phyloP scores from a whole-genome alignment of 30 jellyfish, hydroid and myxozoan genomes.

The Cassiopea xamachana region DNA sequence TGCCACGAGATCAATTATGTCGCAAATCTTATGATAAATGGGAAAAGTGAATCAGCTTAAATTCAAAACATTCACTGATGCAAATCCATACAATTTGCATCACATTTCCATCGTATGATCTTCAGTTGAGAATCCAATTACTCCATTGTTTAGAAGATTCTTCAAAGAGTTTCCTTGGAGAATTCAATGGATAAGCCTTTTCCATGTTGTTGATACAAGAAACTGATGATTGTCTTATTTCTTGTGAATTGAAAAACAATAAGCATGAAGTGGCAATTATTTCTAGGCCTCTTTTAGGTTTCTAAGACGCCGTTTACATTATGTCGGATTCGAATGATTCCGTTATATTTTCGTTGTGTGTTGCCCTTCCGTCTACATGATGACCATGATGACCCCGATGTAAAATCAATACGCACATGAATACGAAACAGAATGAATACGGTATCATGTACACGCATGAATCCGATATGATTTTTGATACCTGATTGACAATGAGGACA shows the following conservation, averaged over 20 bases:
- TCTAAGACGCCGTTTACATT: too few species aligned
- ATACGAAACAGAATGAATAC: too few species aligned
- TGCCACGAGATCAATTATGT: conserved; percentile 11
- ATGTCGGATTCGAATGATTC: too few species aligned
- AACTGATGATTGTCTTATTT: neutral
- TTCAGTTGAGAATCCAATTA: neutral
- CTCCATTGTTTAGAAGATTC: neutral
- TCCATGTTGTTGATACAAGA: neutral
- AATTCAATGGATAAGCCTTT: neutral
- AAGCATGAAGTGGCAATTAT: neutral
- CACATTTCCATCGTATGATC: neutral
- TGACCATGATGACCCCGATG: too few species aligned
- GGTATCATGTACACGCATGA: too few species aligned
- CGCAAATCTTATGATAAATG: neutral
- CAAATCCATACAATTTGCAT: neutral
- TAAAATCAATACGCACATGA: too few species aligned
- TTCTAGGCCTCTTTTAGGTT: too few species aligned
- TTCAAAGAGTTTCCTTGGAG: neutral
- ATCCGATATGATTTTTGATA: too few species aligned
- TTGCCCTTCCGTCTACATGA: too few species aligned
- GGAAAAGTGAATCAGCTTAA: neutral
- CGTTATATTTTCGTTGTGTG: too few species aligned
- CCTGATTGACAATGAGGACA: too few species aligned
- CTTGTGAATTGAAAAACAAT: neutral
- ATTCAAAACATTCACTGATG: neutral